Conservation (phyloP, 2,888 invertebrate genomes). For the Heteropelma amictum region DNA sequence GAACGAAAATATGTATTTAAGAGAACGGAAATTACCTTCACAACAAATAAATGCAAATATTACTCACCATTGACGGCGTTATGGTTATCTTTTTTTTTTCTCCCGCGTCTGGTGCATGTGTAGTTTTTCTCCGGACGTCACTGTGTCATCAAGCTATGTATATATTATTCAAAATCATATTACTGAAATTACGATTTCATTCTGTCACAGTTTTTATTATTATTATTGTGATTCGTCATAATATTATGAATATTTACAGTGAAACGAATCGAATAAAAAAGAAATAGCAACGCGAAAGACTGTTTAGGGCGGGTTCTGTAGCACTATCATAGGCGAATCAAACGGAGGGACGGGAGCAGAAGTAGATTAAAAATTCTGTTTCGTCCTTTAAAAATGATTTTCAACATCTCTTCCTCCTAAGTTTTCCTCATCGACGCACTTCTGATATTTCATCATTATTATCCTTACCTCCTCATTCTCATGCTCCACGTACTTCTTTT, state of each 20-base stretch:
- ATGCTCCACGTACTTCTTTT: neutral
- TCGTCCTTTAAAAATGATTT: neutral
- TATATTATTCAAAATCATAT: too few species aligned
- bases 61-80: too few species aligned
- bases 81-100: too few species aligned
- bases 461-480: constrained; percentile 9
- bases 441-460: neutral
- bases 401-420: neutral
- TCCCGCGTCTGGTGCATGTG: too few species aligned
- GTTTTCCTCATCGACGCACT: neutral
- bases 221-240: constrained; percentile 20
- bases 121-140: too few species aligned
- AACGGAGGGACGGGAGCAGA: neutral
- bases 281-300: constrained; percentile 56
- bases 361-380: neutral
- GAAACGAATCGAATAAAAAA: constrained; percentile 37
- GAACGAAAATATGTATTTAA: too few species aligned
- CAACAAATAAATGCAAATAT: too few species aligned
- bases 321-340: neutral
- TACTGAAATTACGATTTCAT: neutral
- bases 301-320: constrained; percentile 58
- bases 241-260: constrained; percentile 37
- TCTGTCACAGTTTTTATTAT: constrained; percentile 23
- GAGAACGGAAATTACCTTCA: too few species aligned
- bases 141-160: too few species aligned